phyloP scores from a whole-genome alignment of 2,888 invertebrate genomes.

The Camponotus fellah region DNA sequence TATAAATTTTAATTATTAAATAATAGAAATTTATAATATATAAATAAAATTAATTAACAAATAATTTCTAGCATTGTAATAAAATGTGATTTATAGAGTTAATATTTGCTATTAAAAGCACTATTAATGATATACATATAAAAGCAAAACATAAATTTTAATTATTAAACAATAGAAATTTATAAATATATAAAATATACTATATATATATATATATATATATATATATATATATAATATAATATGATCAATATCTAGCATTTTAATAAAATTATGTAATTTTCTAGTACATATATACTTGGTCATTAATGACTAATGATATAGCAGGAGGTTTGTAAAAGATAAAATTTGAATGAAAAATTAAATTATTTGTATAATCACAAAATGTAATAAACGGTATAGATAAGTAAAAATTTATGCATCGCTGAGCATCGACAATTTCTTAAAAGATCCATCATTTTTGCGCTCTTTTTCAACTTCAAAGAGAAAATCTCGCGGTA shows the following conservation, averaged over 20 bases:
- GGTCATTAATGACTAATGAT: constrained; percentile 1
- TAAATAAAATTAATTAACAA: no score
- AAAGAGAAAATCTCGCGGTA: constrained; percentile 64
- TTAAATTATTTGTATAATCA: constrained; percentile 17
- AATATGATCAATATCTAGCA: background rate
- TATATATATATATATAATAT: no score
- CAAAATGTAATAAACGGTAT: constrained; percentile 1
- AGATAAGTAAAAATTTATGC: constrained; percentile 31
- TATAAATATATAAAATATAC: no score
- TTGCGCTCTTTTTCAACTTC: constrained; percentile 66
- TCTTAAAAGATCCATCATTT: constrained; percentile 57
- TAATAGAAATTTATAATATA: no score
- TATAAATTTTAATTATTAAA: no score
- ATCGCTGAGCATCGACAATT: constrained; percentile 39
- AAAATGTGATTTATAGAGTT: no score
- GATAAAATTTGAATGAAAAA: background rate
- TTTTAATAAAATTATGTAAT: background rate
- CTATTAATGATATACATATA: no score
- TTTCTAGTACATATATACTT: background rate
- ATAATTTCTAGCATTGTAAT: no score
- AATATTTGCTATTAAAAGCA: no score
- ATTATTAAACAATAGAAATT: no score
- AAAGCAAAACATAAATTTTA: no score
- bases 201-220: no score
- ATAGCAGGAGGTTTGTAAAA: background rate